Percentiles rank a stretch among this genome's conserved stretches.
These are phyloP conservation scores for Belonocnema kinseyi DNA, from an alignment of 1,140 invertebrate species.

Conservation along the genomic window DNA sequence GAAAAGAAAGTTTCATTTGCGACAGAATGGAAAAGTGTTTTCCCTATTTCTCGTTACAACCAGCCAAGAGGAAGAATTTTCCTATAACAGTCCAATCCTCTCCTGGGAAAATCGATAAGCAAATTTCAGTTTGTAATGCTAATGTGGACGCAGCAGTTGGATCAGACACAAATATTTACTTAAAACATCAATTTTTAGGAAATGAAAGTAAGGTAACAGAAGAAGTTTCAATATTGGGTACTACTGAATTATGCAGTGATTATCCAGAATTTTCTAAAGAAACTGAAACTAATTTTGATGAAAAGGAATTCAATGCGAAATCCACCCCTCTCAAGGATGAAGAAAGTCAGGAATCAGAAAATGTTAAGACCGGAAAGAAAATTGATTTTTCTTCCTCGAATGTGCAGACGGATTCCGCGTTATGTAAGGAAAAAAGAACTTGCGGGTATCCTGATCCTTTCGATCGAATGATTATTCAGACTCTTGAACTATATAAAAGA, in stretches of 20 bases:
- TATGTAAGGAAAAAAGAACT: background rate
- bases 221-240: no score
- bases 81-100: background rate
- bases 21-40: conserved; percentile 24
- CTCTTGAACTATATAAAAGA: background rate
- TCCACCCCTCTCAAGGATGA: no score
- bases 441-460: background rate
- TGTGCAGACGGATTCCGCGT: background rate
- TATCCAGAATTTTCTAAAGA: no score
- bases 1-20: conserved; percentile 24
- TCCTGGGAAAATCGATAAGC: background rate
- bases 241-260: no score
- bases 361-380: background rate
- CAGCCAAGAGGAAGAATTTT: background rate
- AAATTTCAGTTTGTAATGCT: background rate
- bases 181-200: background rate
- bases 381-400: background rate
- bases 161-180: background rate
- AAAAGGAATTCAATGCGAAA: no score
- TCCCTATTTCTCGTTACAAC: background rate
- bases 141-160: background rate
- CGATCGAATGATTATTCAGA: background rate
- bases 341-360: no score
- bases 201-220: no score
- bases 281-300: no score